Base-by-base conservation (phyloP, 1,140 invertebrate genomes). In the Heliconius eleuchia region DNA sequence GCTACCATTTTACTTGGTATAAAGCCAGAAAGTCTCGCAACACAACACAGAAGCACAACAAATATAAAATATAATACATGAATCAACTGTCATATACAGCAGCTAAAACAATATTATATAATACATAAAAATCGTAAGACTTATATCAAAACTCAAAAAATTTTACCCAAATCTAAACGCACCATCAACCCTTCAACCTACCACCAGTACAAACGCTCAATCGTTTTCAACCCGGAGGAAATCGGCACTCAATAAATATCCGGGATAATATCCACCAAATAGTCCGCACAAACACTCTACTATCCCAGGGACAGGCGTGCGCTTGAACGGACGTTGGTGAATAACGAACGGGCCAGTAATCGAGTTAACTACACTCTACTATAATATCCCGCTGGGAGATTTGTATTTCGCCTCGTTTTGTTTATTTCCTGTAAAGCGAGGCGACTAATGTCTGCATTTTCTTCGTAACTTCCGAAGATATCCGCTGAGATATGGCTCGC, bases 351-450 rank as follows among this genome's bases (percentile, higher is more conserved):
- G 27, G 66, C 74, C 80, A 76, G 80, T 85, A 85, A 85, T 83
- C 82, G 80, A 77, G 82, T 85, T 85, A 82, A 50, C 71, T 80
- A n/a, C 23, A 30, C 60, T 66, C 23, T 66, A 77, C 66, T 74
- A 75, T 79, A 77, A 83, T 80, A 76, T 79, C 81, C 83, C 66
- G 80, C 80, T 34, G 81, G 50, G 80, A 83, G 83, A 86, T 86
- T 86, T 86, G 82, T 86, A 75, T 80, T 57, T 76, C 60, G 74
- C 39, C 52, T 34, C 66, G 79, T 76, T 83, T 76, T 76, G 75
- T 74, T 80, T 75, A 80, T 72, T 66, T 80, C 72, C 55, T 52
- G 52, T n/a, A 73, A 39, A 50, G 39, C 66, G 72, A 66, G 50
- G 50, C 78, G 74, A 50, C 78, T 77, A 72, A 73, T 60, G 77